Base-by-base conservation (phyloP, 1,140 invertebrate genomes). In the Anastrepha obliqua region DNA sequence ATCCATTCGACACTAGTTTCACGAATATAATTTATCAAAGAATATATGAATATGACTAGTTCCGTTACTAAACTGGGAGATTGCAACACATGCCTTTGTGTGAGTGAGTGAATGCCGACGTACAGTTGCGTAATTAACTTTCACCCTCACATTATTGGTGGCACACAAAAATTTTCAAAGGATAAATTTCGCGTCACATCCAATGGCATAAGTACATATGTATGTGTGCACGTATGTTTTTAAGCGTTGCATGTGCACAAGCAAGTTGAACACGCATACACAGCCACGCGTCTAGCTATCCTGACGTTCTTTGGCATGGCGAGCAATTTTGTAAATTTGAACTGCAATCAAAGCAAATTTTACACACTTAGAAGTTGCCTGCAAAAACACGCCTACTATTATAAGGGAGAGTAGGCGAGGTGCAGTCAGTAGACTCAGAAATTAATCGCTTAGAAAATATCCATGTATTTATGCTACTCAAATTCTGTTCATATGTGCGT, bases 271-370 rank as follows among this genome's bases (percentile, higher is more conserved):
- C 11, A 62, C 15, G 4, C 60, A 62, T 62, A 62, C 60, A 17
- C 60, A 62, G 9, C 15, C 39, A 6, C 67, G 4, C 42, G 67
- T 74, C 67, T 74, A 74, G 67, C 39, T 42, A 44, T 39, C 44
- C 44, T 74, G 39, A n/a, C 17, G 67, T 15, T 47, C 0, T 42
- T 44, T 39, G 39, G 67, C 15, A 42, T 3, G 15, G 15, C 3
- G 3, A 20, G 17, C 29, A 74, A 44, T 74, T 74, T 74, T 42
- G 13, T 74, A 44, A 47, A n/a, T 74, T 74, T 74, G 4, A 42
- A 74, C 13, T 44, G 67, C 15, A 74, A 70, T 44, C 67, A 74
- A 74, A 74, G 67, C 39, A 74, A 74, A 74, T 74, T 74, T 17
- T 39, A 47, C 67, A 47, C 67, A 47, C 67, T 74, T 74, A 74